Percentiles rank a stretch among this genome's conserved stretches.
phyloP scores from a whole-genome alignment of 2,113 vertebrate genomes.

The Heterotilapia buettikoferi region DNA sequence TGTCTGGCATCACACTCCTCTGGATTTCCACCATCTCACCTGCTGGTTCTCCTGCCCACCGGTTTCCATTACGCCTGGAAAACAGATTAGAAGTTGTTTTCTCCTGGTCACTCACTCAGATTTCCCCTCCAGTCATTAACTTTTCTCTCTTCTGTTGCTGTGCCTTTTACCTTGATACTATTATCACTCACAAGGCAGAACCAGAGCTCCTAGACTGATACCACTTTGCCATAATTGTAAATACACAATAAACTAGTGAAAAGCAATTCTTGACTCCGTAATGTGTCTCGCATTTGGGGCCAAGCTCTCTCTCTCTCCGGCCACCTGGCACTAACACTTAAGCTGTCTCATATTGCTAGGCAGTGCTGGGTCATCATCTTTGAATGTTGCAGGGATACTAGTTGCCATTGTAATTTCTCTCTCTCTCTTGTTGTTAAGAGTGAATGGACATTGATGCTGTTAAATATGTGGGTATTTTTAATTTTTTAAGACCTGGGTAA shows the following conservation, averaged over 20 bases:
- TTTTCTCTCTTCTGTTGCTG: background rate
- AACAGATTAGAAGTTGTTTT: background rate
- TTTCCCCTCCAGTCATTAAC: background rate
- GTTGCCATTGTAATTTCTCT: background rate
- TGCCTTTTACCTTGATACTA: background rate
- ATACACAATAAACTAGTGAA: background rate
- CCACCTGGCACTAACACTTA: background rate
- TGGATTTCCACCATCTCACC: background rate
- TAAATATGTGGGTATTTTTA: too few relatives aligned
- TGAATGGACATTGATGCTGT: too few relatives aligned
- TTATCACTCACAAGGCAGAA: fast-evolving
- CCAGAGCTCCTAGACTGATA: background rate
- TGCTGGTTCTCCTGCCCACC: background rate
- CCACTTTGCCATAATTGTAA: background rate
- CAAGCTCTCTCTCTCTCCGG: background rate
- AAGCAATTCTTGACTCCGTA: background rate
- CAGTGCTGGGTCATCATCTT: background rate
- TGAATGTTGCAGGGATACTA: fast-evolving
- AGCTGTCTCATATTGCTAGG: background rate
- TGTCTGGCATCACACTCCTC: background rate
- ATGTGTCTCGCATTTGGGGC: background rate
- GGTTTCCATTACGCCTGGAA: background rate
- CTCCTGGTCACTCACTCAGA: fast-evolving
- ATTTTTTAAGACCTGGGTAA: too few relatives aligned
- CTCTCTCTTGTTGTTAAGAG: background rate